Percentiles rank a stretch among this genome's conserved stretches.
Conservation (phyloP, 2,888 invertebrate genomes). For the Bugulina stolonifera region DNA sequence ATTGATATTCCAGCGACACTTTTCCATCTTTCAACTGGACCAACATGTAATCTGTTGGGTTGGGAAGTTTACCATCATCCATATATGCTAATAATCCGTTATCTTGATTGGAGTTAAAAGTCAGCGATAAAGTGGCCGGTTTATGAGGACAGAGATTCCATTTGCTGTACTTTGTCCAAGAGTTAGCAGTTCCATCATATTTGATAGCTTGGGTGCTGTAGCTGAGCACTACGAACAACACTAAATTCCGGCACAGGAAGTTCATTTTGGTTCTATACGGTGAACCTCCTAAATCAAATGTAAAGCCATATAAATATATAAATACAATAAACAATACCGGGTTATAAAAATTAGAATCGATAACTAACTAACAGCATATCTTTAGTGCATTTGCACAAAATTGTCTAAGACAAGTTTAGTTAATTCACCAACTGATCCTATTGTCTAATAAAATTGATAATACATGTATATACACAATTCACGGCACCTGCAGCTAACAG, state of each 20-base stretch:
- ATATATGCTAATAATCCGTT: conserved; percentile 9
- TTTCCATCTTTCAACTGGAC: neutral
- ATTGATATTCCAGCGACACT: conserved; percentile 10
- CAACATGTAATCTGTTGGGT: neutral
- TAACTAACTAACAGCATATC: no score
- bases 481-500: no score
- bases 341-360: no score
- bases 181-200: neutral
- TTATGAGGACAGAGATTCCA: conserved; percentile 4
- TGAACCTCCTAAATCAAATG: no score
- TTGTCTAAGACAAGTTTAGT: no score
- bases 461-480: no score
- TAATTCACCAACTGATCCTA: no score
- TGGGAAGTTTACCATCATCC: neutral
- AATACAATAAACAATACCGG: no score
- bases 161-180: conserved; percentile 5
- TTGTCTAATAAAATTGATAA: no score
- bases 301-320: no score
- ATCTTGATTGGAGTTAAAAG: neutral
- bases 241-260: neutral
- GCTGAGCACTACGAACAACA: neutral
- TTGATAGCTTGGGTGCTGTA: neutral
- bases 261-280: no score
- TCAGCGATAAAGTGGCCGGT: neutral
- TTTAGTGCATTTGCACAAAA: no score